Evolutionary conservation across 2,113 vertebrate genomes (phyloP).

Genomic region (Mixornis gularis): DNA sequence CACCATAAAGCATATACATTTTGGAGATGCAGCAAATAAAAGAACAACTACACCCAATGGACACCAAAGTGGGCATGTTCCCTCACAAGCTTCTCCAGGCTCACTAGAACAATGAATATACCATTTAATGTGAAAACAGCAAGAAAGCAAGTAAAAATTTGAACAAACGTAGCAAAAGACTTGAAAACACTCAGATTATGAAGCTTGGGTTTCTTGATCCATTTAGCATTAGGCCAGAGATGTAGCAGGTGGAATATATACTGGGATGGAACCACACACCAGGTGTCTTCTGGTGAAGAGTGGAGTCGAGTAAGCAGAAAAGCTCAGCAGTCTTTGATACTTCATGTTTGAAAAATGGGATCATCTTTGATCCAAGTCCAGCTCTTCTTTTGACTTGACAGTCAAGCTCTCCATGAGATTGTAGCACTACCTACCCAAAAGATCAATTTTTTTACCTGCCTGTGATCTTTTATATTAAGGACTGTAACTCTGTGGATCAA

Average conservation of each 20-base stretch:
- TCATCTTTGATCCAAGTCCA: background rate
- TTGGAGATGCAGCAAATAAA: background rate
- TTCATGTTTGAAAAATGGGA: background rate
- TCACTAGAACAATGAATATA: background rate
- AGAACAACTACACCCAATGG: background rate
- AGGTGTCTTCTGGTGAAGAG: background rate
- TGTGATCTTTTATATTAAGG: background rate
- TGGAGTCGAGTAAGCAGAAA: background rate
- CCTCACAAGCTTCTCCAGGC: background rate
- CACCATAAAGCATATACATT: background rate
- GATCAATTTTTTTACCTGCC: background rate
- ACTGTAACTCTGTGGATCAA: background rate
- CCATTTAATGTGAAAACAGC: background rate
- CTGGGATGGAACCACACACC: background rate
- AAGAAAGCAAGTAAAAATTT: background rate
- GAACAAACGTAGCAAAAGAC: background rate
- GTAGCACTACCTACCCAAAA: background rate
- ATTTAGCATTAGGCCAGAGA: background rate
- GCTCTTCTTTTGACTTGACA: background rate
- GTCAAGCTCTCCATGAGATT: background rate
- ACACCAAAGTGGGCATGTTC: background rate
- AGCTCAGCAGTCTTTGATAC: background rate
- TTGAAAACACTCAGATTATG: background rate
- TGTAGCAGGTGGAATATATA: background rate
- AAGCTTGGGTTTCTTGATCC: background rate